Conservation (phyloP, 1,140 invertebrate genomes). For the Saccostrea cuccullata region DNA sequence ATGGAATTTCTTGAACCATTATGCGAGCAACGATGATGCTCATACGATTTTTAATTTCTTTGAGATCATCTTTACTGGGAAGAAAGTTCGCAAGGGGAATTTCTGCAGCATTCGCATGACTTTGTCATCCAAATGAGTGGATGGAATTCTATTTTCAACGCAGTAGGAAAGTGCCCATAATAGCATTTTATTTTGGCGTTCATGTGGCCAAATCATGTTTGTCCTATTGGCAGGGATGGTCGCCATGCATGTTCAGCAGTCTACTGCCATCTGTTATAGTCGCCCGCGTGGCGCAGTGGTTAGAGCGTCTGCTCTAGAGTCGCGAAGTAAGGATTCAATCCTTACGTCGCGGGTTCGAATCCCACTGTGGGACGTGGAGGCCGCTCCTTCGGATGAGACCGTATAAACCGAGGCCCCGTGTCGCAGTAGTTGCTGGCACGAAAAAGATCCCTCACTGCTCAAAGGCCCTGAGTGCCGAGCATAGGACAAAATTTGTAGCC, state of each 20-base stretch:
- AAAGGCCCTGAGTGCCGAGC: too few species aligned
- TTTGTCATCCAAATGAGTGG: neutral
- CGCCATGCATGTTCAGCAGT: slow-evolving; percentile 27
- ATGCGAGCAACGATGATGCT: slow-evolving; percentile 2
- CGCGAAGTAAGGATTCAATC: too few species aligned
- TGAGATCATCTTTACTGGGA: slow-evolving; percentile 14
- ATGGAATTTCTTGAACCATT: neutral
- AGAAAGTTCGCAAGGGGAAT: slow-evolving; percentile 2
- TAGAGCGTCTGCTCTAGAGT: too few species aligned
- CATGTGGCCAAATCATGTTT: slow-evolving; percentile 41
- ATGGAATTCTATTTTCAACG: slow-evolving; percentile 22
- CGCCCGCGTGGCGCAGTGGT: too few species aligned
- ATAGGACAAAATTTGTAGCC: too few species aligned
- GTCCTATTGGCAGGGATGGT: slow-evolving; percentile 37
- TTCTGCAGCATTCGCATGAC: neutral
- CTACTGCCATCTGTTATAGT: slow-evolving; percentile 8
- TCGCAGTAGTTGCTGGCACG: too few species aligned
- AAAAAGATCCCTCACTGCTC: too few species aligned
- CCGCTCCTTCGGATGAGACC: too few species aligned
- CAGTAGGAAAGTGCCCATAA: slow-evolving; percentile 20
- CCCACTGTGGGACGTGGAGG: too few species aligned
- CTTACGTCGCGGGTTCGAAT: too few species aligned
- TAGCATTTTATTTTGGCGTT: slow-evolving; percentile 22
- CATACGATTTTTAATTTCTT: neutral
- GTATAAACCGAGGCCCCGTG: too few species aligned